A percentile compares a stretch with the other conserved stretches of the same genome.
These are phyloP conservation scores for Morone chrysops DNA, from an alignment of 2,113 vertebrate genomes.

Conservation along the genomic window DNA sequence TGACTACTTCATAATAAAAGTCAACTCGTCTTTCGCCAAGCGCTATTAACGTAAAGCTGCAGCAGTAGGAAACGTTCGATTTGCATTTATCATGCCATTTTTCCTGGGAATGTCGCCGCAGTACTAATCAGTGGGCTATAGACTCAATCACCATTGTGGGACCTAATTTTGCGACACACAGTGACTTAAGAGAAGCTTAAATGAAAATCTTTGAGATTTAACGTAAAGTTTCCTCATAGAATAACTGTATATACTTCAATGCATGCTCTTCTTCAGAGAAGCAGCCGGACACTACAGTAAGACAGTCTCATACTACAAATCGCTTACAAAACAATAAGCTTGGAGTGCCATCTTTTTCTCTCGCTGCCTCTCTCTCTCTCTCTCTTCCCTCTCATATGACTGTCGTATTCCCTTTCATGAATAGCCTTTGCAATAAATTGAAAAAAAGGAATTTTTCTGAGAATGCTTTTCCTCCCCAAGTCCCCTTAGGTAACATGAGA, in stretches of 20 bases:
- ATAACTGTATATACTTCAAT: background rate
- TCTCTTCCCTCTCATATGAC: slow-evolving; percentile 30
- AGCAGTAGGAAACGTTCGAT: too few relatives aligned
- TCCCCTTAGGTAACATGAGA: slow-evolving; percentile 68
- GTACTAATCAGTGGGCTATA: too few relatives aligned
- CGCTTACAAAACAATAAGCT: slow-evolving; percentile 58
- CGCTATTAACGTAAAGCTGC: too few relatives aligned
- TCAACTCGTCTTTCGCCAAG: too few relatives aligned
- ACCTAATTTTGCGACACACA: too few relatives aligned
- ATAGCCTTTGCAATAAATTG: slow-evolving; percentile 61
- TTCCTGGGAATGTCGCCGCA: too few relatives aligned
- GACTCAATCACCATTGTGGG: too few relatives aligned
- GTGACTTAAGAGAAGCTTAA: too few relatives aligned
- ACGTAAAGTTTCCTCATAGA: background rate
- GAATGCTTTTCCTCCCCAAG: slow-evolving; percentile 52
- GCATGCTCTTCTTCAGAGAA: background rate
- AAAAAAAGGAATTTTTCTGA: slow-evolving; percentile 40
- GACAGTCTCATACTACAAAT: slow-evolving; percentile 6
- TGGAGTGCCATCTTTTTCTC: slow-evolving; percentile 1
- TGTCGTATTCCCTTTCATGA: slow-evolving; percentile 66
- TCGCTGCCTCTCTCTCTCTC: background rate
- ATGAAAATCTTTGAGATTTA: too few relatives aligned
- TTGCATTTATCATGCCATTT: too few relatives aligned
- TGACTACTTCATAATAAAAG: too few relatives aligned
- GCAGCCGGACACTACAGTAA: slow-evolving; percentile 17